Percentiles rank a stretch among this genome's conserved stretches.
Conservation (phyloP, 2,113 vertebrate species). For the Leptodactylus fuscus region DNA sequence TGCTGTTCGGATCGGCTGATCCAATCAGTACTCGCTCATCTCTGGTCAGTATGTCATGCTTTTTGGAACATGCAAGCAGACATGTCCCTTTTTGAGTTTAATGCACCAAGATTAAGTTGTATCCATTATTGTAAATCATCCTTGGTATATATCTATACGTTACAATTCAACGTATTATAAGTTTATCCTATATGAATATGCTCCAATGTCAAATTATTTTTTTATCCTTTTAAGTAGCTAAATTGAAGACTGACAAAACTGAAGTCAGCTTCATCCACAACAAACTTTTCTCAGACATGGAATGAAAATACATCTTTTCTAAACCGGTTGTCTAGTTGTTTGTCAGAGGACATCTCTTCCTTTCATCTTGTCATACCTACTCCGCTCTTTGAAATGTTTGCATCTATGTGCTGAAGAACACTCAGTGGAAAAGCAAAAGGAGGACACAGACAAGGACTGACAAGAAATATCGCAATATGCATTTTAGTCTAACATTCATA, state of each 20-base stretch:
- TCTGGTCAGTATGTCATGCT: too few relatives aligned
- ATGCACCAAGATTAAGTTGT: too few relatives aligned
- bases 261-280: background rate
- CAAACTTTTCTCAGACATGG: background rate
- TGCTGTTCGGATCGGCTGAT: too few relatives aligned
- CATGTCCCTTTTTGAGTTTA: too few relatives aligned
- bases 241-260: too few relatives aligned
- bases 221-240: background rate
- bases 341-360: conserved; percentile 44
- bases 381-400: conserved; percentile 51
- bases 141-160: too few relatives aligned
- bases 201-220: background rate
- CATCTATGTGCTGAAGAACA: conserved; percentile 43
- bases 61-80: too few relatives aligned
- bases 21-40: too few relatives aligned
- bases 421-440: conserved; percentile 51
- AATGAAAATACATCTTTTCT: conserved; percentile 32
- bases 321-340: conserved; percentile 51
- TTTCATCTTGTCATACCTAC: conserved; percentile 57
- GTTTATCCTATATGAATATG: background rate
- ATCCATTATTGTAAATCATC: too few relatives aligned
- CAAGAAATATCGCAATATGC: conserved; percentile 26
- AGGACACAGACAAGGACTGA: conserved; percentile 46
- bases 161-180: background rate
- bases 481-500: conserved; percentile 46